Base-by-base conservation (phyloP, 1,140 invertebrate species). In the Holcopasites calliopsidis region DNA sequence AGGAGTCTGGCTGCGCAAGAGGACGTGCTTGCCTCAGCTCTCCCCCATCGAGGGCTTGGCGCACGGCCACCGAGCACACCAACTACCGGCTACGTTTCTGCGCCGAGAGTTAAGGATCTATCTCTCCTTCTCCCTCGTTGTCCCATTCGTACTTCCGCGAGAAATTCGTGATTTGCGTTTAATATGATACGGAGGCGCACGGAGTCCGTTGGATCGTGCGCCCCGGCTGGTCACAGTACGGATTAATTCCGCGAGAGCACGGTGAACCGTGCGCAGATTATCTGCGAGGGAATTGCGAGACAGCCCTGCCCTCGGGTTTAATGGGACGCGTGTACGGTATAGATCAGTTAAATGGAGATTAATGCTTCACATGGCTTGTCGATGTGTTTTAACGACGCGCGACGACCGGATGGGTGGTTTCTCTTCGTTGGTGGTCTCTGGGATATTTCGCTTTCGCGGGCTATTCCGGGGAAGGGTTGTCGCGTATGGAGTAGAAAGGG, bases 31-130 rank as follows among this genome's bases (percentile, higher is more conserved):
- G 80, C 79, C 73, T 62, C 75, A 77, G 68, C 66, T 38, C 31
- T 31, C 64, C 42, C 21, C 72, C 23, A 21, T 61, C 62, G 80
- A 81, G 73, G 79, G 79, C 79, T 82, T 81, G 80, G 80, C 79
- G 61, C 66, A 42, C 52, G 65, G 79, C 79, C 80, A 76, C 57
- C 40, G 49, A 61, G n/a, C n/a, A n/a, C n/a, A n/a, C n/a, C n/a
- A n/a, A 31, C 54, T 71, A 60, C 72, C 78, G 77, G 33, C 23
- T 47, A 21, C 16, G 60, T 28, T 62, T 64, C 38, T 64, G 8
- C 4, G 23, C n/a, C n/a, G n/a, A n/a, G 11, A 28, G 69, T 73
- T 65, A 73, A 76, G 26, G 16, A 61, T 40, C n/a, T 38, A 57
- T 57, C 54, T 38, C 42, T 64, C 6, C 28, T 21, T 66, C 33